Evolutionary conservation across 2,797 vertebrate species (phyloP), one percentile per base, ranked within the genome.

Genomic region (Simalia tracyae): DNA sequence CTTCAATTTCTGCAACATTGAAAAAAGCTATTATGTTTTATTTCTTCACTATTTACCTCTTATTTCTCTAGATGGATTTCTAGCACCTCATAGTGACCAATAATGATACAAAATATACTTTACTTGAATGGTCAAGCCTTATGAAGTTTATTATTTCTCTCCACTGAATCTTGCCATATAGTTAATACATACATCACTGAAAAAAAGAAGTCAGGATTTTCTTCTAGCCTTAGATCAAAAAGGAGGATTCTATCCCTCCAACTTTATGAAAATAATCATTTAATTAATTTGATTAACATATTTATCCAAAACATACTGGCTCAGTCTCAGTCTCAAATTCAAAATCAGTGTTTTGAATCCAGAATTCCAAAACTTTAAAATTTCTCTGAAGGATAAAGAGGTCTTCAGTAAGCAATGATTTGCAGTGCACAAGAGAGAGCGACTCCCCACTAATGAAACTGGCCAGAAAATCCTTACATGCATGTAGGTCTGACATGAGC

Each of bases 1-100:
- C 36, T 19, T 24, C 15, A 91, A 36, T 56, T 76, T 86, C 22
- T 87, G 42, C 54, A 89, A 81, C 19, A 5, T 12, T 86, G 26
- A 17, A 50, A 7, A 57, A 59, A 50, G 15, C n/a, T 42, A 42
- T 50, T 17, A 19, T 57, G 8, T 90, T 87, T 6, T 68, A 84
- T 61, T 1, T 90, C 9, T 42, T 91, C 12, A 59, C 22, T 93
- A 66, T 87, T 95, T 94, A 91, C 7, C 89, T 93, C 76, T n/a
- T 57, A n/a, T 19, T 60, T 85, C 50, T 88, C 89, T 56, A 31
- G 91, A 91, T 90, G 36, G 86, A 46, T 93, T 93, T 90, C 91
- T 66, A 89, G 59, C 46, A 95, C 46, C 87, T 93, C 26, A 90
- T 0, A 90, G 63, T 92, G 26, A 36, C 91, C 42, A 94, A 36